Percentiles rank a stretch among this genome's conserved stretches.
Evolutionary conservation across 1,140 invertebrate species (phyloP).

Genomic region (Lepidostoma basale): DNA sequence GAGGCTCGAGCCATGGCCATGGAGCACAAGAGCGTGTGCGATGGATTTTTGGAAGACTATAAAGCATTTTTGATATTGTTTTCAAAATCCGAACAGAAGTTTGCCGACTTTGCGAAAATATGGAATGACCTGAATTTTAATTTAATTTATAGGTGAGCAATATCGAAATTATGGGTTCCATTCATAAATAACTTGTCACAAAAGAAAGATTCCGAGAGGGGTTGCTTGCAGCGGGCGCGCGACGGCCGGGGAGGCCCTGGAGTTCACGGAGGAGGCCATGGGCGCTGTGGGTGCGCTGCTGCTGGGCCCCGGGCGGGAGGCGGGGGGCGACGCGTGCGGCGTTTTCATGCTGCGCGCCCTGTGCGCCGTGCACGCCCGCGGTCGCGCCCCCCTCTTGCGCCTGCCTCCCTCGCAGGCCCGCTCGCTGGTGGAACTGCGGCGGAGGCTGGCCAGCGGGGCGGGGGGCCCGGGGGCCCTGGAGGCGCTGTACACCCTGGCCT

Average conservation of each 20-base stretch:
- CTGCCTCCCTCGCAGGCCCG: not conserved
- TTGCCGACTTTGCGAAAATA: not conserved
- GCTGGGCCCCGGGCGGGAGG: not conserved
- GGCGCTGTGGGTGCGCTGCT: not conserved
- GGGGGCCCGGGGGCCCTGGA: not conserved
- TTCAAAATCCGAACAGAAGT: constrained; percentile 1
- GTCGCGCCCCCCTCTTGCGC: not conserved
- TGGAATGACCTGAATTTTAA: constrained; percentile 5
- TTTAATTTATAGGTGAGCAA: not conserved
- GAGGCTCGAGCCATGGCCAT: not conserved
- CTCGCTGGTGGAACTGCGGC: not conserved
- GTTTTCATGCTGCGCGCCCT: constrained; percentile 4
- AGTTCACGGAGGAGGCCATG: constrained; percentile 18
- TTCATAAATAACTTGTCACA: not conserved
- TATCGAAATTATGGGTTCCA: too few species aligned
- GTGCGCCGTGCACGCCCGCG: not conserved
- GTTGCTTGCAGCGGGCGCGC: not conserved
- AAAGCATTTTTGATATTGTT: not conserved
- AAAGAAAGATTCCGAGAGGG: not conserved
- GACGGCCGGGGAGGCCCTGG: not conserved
- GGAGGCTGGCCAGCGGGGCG: not conserved
- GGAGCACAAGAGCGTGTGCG: not conserved
- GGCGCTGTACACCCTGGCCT: constrained; percentile 24
- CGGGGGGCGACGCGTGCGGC: not conserved
- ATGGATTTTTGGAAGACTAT: not conserved